Evolutionary conservation across 2,888 invertebrate species (phyloP).

Genomic region (Catotricha subobsoleta): DNA sequence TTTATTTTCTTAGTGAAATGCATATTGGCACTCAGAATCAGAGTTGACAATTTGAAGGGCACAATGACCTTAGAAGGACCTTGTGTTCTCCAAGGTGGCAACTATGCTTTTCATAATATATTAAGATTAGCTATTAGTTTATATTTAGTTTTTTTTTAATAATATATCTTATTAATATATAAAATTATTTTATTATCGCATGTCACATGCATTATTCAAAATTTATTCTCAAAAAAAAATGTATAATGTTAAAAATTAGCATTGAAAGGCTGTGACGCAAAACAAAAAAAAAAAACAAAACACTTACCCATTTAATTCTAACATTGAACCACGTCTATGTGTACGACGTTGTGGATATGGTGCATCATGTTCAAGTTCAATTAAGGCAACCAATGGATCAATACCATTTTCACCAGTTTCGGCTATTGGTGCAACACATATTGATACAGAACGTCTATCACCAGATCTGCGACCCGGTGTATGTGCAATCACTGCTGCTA

Average conservation of each 20-base stretch:
- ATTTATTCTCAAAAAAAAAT: not conserved
- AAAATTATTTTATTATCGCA: not conserved
- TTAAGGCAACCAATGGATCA: constrained; percentile 12
- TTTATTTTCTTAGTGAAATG: too few species aligned
- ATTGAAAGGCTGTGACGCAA: constrained; percentile 10
- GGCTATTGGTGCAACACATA: constrained; percentile 30
- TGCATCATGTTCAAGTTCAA: constrained; percentile 29
- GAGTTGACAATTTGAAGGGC: too few species aligned
- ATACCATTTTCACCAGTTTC: constrained; percentile 21
- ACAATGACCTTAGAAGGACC: too few species aligned
- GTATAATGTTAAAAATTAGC: constrained; percentile 4
- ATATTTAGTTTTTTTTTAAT: too few species aligned
- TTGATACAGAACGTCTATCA: constrained; percentile 11
- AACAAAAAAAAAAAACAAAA: constrained; percentile 1
- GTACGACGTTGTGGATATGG: too few species aligned
- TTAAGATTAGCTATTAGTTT: too few species aligned
- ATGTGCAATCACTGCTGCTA: constrained; percentile 19
- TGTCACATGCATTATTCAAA: too few species aligned
- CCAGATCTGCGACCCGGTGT: constrained; percentile 16
- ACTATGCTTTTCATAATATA: too few species aligned
- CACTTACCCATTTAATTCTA: constrained; percentile 60
- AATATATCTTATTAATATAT: too few species aligned
- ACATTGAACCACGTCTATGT: constrained; percentile 66
- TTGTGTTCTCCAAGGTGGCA: too few species aligned
- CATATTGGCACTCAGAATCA: too few species aligned